Base-by-base conservation (phyloP, 2,113 vertebrate genomes). In the Otis tarda region DNA sequence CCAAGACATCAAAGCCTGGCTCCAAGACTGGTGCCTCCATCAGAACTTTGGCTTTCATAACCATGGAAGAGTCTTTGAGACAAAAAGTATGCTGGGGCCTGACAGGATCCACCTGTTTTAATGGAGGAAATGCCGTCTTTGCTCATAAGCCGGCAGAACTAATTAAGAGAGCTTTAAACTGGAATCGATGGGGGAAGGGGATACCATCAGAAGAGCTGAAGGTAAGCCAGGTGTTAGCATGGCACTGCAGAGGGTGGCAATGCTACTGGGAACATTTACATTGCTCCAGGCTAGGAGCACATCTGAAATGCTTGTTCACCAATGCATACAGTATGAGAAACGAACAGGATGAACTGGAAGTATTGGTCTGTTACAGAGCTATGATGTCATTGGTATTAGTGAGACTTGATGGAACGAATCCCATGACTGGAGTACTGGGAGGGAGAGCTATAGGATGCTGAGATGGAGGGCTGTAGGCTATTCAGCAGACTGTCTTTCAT, bases 241-340 rank as follows among this genome's bases (percentile, higher is more conserved):
- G 30, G 24, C 12, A 56, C 70, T 1, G 1, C 30, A 45, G 31
- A 39, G 11, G 33, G n/a, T 55, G 33, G n/a, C 14, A n/a, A n/a
- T 55, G n/a, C 33, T 47, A 63, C 37, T 0, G 2, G 47, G 37
- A 52, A 59, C 45, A 53, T 35, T 27, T 61, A 43, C 0, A 0
- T 14, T 61, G 56, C 45, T 45, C 21, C 47, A 31, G 53, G 31
- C 31, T 60, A 27, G 31, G 17, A 53, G 27, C 27, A 9, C 27
- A 45, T 45, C 45, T 45, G 37, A 60, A 61, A 37, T 70, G 22
- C 9, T 35, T 45, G 37, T 33, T 69, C 33, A 27, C 22, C 37
- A 74, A 33, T 4, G 7, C 17, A 47, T 1, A 1, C 21, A 37
- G 49, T 45, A 55, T 21, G 25, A 73, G 39, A 74, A 74, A 74